phyloP scores from a whole-genome alignment of 2,113 vertebrate species.

The Lampris megalopsis region DNA sequence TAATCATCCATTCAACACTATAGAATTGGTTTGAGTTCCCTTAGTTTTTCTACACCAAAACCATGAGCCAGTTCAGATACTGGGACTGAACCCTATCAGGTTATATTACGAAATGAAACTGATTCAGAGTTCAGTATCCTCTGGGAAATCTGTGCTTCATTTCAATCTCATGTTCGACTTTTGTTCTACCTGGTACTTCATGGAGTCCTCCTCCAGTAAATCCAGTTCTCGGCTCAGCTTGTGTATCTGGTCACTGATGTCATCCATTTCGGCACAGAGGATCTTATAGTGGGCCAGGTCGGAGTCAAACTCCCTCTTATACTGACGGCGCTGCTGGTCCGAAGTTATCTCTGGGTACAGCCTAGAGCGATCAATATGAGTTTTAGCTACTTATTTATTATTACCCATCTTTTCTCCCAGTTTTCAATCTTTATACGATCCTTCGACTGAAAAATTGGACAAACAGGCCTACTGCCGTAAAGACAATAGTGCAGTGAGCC shows the following conservation, averaged over 20 bases:
- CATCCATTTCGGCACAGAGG: slow-evolving; percentile 85
- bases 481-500: background rate
- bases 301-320: slow-evolving; percentile 84
- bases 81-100: no score
- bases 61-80: no score
- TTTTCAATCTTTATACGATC: background rate
- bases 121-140: no score
- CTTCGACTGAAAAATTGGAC: background rate
- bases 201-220: slow-evolving; percentile 73
- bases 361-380: slow-evolving; percentile 57
- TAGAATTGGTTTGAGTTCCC: background rate
- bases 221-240: slow-evolving; percentile 85
- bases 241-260: slow-evolving; percentile 84
- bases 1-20: background rate
- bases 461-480: background rate
- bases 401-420: background rate
- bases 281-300: slow-evolving; percentile 83
- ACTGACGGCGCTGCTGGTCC: slow-evolving; percentile 77
- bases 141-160: background rate
- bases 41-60: background rate
- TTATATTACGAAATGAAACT: no score
- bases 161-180: background rate
- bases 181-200: slow-evolving; percentile 84
- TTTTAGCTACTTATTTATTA: background rate
- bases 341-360: slow-evolving; percentile 83